These are phyloP conservation scores for Chlorodrepanis virens DNA, from an alignment of 2,113 vertebrate species.

Conservation along the genomic window DNA sequence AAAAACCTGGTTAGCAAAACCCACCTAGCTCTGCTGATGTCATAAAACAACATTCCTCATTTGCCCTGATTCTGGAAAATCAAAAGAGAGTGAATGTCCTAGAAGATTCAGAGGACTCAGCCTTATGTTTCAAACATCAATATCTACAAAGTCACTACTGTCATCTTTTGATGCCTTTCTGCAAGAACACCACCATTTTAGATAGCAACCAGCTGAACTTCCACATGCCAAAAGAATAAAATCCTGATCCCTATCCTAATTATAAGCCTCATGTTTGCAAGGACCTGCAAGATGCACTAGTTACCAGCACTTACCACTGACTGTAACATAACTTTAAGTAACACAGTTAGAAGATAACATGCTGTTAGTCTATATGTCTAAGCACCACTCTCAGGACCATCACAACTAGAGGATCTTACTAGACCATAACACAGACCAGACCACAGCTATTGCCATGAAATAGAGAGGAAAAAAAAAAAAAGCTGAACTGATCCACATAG, in stretches of 20 bases:
- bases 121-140: neutral
- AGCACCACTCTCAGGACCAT: neutral
- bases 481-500: too few species aligned
- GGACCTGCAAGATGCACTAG: neutral
- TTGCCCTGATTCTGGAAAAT: neutral
- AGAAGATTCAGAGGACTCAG: neutral
- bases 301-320: neutral
- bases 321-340: neutral
- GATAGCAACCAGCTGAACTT: neutral
- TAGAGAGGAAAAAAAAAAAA: too few species aligned
- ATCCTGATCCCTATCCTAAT: neutral
- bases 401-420: neutral
- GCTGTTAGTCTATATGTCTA: neutral
- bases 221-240: neutral
- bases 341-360: neutral
- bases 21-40: neutral
- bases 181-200: neutral
- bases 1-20: neutral
- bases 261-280: neutral
- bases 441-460: neutral
- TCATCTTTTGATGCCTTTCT: neutral
- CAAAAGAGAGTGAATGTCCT: neutral
- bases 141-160: neutral
- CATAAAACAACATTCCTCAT: neutral
- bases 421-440: neutral